A percentile compares a stretch with the other conserved stretches of the same genome.
phyloP scores from a whole-genome alignment of 92 coral and sea anemone species.

The Isaurus tuberculatus region DNA sequence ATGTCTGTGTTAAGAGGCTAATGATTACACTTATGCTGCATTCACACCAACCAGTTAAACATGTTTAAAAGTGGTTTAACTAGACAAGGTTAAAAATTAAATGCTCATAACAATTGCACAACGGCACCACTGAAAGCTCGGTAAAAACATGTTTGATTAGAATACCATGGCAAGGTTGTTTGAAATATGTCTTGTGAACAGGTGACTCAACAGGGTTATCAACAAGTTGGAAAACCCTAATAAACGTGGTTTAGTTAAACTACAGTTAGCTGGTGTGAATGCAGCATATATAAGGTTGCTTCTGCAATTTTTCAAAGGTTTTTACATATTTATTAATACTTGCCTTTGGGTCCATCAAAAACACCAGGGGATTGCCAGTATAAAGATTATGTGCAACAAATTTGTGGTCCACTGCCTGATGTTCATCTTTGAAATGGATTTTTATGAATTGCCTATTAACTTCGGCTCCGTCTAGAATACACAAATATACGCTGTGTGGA shows the following conservation, averaged over 20 bases:
- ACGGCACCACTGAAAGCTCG: not conserved
- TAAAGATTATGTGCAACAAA: conserved; percentile 51
- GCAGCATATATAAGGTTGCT: not conserved
- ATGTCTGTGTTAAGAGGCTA: too few species aligned
- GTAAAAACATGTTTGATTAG: too few species aligned
- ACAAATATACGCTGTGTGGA: conserved; percentile 41
- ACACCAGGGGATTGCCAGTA: conserved; percentile 56
- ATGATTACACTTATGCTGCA: too few species aligned
- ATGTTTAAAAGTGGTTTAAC: too few species aligned
- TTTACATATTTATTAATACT: not conserved
- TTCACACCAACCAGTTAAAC: too few species aligned
- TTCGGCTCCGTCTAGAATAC: conserved; percentile 65
- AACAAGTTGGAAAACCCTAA: too few species aligned
- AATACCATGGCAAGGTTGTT: too few species aligned
- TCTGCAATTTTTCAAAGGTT: not conserved
- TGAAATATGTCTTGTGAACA: too few species aligned
- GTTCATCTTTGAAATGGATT: conserved; percentile 49
- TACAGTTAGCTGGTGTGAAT: too few species aligned
- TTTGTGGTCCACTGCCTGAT: conserved; percentile 34
- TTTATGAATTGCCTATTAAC: conserved; percentile 60
- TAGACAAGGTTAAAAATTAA: not conserved
- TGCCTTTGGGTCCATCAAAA: conserved; percentile 70
- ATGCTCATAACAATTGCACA: not conserved
- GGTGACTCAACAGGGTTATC: too few species aligned
- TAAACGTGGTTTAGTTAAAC: too few species aligned